phyloP scores from a whole-genome alignment of 2,113 vertebrate species.

The Pungitius pungitius region DNA sequence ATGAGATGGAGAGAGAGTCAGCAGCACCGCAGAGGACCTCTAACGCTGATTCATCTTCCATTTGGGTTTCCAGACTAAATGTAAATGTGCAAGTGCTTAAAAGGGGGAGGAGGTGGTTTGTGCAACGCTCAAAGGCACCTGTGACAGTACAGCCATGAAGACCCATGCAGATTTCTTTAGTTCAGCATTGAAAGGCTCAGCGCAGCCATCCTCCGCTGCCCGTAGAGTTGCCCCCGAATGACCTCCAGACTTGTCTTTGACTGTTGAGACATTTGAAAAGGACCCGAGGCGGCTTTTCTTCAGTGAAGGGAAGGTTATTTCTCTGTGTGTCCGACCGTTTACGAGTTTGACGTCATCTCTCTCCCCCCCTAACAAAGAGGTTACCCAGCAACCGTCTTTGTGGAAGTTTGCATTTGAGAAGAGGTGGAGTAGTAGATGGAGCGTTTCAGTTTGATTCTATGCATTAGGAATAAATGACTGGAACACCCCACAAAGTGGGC shows the following conservation, averaged over 20 bases:
- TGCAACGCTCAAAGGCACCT: slow-evolving; percentile 29
- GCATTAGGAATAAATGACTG: neutral
- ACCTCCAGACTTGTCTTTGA: slow-evolving; percentile 33
- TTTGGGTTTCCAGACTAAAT: slow-evolving; percentile 14
- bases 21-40: slow-evolving; percentile 36
- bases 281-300: slow-evolving; percentile 34
- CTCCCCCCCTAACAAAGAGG: neutral
- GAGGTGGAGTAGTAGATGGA: neutral
- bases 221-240: slow-evolving; percentile 29
- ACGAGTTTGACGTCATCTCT: slow-evolving; percentile 25
- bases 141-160: slow-evolving; percentile 25
- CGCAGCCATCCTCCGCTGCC: slow-evolving; percentile 37
- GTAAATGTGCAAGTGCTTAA: slow-evolving; percentile 30
- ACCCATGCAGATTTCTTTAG: slow-evolving; percentile 47
- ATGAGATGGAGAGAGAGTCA: neutral
- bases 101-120: slow-evolving; percentile 21
- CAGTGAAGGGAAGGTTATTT: slow-evolving; percentile 19
- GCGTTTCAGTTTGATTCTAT: neutral
- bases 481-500: no score
- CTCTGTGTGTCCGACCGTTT: slow-evolving; percentile 15
- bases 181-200: slow-evolving; percentile 33
- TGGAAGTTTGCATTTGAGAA: slow-evolving; percentile 28
- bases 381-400: slow-evolving; percentile 53
- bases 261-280: slow-evolving; percentile 31
- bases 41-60: slow-evolving; percentile 47